Conservation (phyloP, 2,888 invertebrate genomes). For the Drosophila quinaria region DNA sequence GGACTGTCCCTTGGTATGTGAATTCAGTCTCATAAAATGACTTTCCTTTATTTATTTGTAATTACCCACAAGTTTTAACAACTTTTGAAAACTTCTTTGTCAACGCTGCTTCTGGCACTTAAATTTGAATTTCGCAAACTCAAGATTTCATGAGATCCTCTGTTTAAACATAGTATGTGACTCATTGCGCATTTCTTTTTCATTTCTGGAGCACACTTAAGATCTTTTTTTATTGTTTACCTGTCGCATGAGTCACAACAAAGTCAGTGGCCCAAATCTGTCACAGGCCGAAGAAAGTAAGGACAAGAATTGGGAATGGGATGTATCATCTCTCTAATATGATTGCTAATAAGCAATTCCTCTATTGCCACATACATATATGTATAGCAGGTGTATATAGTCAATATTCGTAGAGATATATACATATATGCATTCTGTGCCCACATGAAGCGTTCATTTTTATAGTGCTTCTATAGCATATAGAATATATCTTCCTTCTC, state of each 20-base stretch:
- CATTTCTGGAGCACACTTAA: constrained; percentile 37
- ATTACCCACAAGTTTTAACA: too few relatives aligned
- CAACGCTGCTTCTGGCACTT: neutral
- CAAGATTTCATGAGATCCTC: neutral
- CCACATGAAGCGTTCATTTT: constrained; percentile 57
- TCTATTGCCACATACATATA: constrained; percentile 44
- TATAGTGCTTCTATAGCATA: constrained; percentile 61
- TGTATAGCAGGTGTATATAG: constrained; percentile 55
- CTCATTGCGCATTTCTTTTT: constrained; percentile 35
- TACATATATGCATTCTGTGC: constrained; percentile 35
- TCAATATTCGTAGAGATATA: constrained; percentile 1
- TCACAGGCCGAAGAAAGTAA: constrained; percentile 45
- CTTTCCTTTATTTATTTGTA: too few relatives aligned
- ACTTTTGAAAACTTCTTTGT: too few relatives aligned
- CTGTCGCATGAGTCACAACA: constrained; percentile 69
- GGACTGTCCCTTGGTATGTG: too few relatives aligned
- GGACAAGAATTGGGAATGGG: constrained; percentile 2
- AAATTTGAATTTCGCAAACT: neutral
- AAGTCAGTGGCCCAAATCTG: constrained; percentile 67
- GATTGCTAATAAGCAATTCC: constrained; percentile 32
- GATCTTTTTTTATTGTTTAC: constrained; percentile 53
- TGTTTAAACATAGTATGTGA: constrained; percentile 39
- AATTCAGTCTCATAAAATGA: too few relatives aligned
- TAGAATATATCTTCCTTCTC: constrained; percentile 66
- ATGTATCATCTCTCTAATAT: constrained; percentile 22